Conservation (phyloP, 2,113 vertebrate species). For the Chunga burmeisteri region DNA sequence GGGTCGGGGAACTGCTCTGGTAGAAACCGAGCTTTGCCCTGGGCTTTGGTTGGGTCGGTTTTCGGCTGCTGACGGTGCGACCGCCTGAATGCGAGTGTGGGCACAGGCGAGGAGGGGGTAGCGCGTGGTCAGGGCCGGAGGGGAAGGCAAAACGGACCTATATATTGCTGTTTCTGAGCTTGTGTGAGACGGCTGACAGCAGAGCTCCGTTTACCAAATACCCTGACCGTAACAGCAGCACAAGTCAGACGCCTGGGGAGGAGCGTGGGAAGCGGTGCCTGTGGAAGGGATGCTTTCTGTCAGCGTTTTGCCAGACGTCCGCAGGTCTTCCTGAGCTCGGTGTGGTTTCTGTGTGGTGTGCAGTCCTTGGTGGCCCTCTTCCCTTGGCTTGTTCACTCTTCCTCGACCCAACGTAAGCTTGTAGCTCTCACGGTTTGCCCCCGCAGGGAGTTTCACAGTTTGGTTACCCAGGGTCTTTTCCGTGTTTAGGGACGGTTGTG, state of each 20-base stretch:
- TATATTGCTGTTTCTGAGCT: not conserved
- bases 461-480: not conserved
- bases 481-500: not conserved
- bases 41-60: not conserved
- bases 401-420: not conserved
- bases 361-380: not conserved
- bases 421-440: not conserved
- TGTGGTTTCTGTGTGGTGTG: not conserved
- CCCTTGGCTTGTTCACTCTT: not conserved
- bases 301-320: fast-evolving
- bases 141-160: not conserved
- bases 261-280: not conserved
- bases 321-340: not conserved
- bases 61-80: not conserved
- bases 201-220: fast-evolving
- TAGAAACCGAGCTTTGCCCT: fast-evolving
- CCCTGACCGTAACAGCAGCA: fast-evolving
- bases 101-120: not conserved
- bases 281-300: fast-evolving
- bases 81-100: fast-evolving
- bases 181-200: not conserved
- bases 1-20: not conserved
- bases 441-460: not conserved
- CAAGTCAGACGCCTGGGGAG: not conserved
- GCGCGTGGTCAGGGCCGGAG: fast-evolving